Base-by-base conservation (phyloP, 2,888 invertebrate genomes). In the Chrysina gloriosa region DNA sequence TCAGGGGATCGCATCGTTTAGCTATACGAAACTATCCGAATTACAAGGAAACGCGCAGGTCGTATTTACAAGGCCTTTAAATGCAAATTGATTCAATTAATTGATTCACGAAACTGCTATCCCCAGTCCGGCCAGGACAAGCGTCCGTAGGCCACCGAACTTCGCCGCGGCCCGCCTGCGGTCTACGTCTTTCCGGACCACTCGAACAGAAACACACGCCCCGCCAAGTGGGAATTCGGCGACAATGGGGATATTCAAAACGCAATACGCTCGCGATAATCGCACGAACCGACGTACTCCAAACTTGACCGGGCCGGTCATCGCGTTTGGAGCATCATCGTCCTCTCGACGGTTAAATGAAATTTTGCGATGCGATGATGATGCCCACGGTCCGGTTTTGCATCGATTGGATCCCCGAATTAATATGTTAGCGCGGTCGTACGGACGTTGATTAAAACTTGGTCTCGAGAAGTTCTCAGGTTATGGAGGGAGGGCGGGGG, bases 51-150 rank as follows among this genome's bases (percentile, higher is more conserved):
- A 25, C 23, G 27, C n/a, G n/a, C n/a, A 16, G 14, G 27, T 61
- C 65, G 25, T 31, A 65, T 31, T 65, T 56, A 29, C 56, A 52
- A 45, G 54, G 19, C n/a, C 39, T 39, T 65, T 54, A 42, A 21
- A 45, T 56, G 56, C 54, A 45, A 42, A 45, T 54, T 56, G 16
- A 45, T 56, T 54, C 65, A 45, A 45, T 48, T 42, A 42, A 52
- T 56, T 56, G 27, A 25, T 45, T 45, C 34, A 27, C 23, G 42
- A 61, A 39, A 42, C 58, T 45, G 16, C 25, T 7, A 14, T 29
- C 16, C 14, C 16, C 2, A 42, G 58, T 42, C 45, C 36, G n/a
- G n/a, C 31, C 16, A 34, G 36, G 39, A n/a, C n/a, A n/a, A 42
- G 16, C 25, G 42, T 11, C 42, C 42, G 25, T 42, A 61, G 58